These are phyloP conservation scores for Lasioglossum malachurum DNA, from an alignment of 2,888 invertebrate genomes.

Conservation along the genomic window DNA sequence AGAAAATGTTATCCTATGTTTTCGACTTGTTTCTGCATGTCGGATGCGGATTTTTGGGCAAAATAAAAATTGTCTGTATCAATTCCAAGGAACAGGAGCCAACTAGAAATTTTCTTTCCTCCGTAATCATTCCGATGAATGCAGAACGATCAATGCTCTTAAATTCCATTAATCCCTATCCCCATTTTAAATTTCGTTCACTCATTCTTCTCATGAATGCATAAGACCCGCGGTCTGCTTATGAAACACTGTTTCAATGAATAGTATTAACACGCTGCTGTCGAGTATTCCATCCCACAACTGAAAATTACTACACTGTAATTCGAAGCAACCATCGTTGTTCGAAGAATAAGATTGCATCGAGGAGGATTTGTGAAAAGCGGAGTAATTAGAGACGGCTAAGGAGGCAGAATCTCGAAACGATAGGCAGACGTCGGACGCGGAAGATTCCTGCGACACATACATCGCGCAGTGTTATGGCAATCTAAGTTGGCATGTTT, in stretches of 20 bases:
- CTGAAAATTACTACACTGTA: not conserved
- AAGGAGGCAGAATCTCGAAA: constrained; percentile 22
- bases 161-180: too few relatives aligned
- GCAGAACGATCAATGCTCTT: too few relatives aligned
- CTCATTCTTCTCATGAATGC: too few relatives aligned
- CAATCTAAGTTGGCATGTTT: constrained; percentile 82
- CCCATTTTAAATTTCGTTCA: too few relatives aligned
- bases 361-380: not conserved
- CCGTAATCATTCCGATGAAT: too few relatives aligned
- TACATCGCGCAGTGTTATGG: constrained; percentile 74
- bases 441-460: constrained; percentile 55
- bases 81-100: too few relatives aligned
- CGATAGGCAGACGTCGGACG: constrained; percentile 27
- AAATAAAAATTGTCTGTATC: too few relatives aligned
- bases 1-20: too few relatives aligned
- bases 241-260: not conserved
- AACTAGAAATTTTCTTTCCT: too few relatives aligned
- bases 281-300: not conserved
- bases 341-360: not conserved
- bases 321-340: not conserved
- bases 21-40: too few relatives aligned
- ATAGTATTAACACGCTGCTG: not conserved
- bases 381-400: constrained; percentile 22
- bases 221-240: not conserved
- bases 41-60: too few relatives aligned